Conservation (phyloP, 2,888 invertebrate genomes). For the Alloplasta piceator region DNA sequence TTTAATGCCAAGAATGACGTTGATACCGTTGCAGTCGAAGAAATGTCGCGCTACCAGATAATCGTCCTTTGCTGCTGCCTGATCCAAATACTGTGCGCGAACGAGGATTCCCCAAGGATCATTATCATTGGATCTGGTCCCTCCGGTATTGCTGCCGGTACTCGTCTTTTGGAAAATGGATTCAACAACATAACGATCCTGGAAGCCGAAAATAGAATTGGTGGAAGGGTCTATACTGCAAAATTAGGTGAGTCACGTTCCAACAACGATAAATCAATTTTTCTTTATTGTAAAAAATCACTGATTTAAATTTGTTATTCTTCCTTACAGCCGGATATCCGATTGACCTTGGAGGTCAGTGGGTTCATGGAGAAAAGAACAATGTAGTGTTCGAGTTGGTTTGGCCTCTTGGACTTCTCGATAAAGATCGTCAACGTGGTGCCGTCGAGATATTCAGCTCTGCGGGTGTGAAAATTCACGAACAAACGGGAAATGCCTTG, state of each 20-base stretch:
- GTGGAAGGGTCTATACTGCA: conserved; percentile 83
- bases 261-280: background rate
- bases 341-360: conserved; percentile 77
- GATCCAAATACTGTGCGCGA: conserved; percentile 17
- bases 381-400: conserved; percentile 74
- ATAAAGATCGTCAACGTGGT: conserved; percentile 41
- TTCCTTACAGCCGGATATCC: conserved; percentile 68
- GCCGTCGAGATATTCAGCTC: conserved; percentile 23
- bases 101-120: conserved; percentile 72
- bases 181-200: conserved; percentile 83
- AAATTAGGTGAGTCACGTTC: conserved; percentile 78
- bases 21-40: background rate
- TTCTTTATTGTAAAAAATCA: background rate
- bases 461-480: conserved; percentile 26
- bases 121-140: conserved; percentile 86
- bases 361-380: conserved; percentile 74
- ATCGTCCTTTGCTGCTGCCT: conserved; percentile 35
- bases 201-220: conserved; percentile 84
- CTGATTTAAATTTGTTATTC: background rate
- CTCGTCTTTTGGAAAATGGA: conserved; percentile 83
- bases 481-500: background rate
- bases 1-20: no score
- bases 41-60: conserved; percentile 29
- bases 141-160: conserved; percentile 85
- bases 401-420: conserved; percentile 70